phyloP scores from a whole-genome alignment of 2,113 vertebrate genomes.

The Epinephelus cyanopodus region DNA sequence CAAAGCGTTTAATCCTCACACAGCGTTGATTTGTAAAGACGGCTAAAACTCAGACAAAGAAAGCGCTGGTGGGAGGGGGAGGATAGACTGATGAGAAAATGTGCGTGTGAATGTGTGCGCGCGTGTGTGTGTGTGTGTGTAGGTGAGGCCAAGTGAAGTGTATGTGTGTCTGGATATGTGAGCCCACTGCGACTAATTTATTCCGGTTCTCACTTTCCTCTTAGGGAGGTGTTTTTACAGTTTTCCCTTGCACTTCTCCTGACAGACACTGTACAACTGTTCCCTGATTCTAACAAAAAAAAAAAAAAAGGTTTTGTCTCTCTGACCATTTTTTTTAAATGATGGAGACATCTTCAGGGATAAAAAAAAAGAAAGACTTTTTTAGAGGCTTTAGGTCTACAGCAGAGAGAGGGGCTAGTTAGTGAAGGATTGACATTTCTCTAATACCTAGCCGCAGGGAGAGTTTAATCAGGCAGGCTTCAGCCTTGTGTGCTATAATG shows the following conservation, averaged over 20 bases:
- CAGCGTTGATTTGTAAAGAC: conserved; percentile 68
- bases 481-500: conserved; percentile 71
- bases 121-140: conserved; percentile 9
- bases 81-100: conserved; percentile 54
- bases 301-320: background rate
- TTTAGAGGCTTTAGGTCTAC: conserved; percentile 30
- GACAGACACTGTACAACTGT: conserved; percentile 45
- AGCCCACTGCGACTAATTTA: conserved; percentile 60
- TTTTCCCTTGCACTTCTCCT: conserved; percentile 39
- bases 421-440: conserved; percentile 58
- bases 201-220: conserved; percentile 57
- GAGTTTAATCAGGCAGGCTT: conserved; percentile 62
- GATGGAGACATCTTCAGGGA: conserved; percentile 33
- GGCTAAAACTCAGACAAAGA: conserved; percentile 68
- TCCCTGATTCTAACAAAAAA: conserved; percentile 16
- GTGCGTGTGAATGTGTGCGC: background rate
- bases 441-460: conserved; percentile 59
- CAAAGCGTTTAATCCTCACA: conserved; percentile 76
- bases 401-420: conserved; percentile 48
- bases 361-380: conserved; percentile 26
- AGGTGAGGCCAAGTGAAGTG: conserved; percentile 25
- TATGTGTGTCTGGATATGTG: conserved; percentile 20
- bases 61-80: conserved; percentile 56
- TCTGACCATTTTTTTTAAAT: background rate
- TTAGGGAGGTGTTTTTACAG: conserved; percentile 47